These are phyloP conservation scores for Baccha elongata DNA, from an alignment of 2,888 invertebrate genomes.

Conservation along the genomic window DNA sequence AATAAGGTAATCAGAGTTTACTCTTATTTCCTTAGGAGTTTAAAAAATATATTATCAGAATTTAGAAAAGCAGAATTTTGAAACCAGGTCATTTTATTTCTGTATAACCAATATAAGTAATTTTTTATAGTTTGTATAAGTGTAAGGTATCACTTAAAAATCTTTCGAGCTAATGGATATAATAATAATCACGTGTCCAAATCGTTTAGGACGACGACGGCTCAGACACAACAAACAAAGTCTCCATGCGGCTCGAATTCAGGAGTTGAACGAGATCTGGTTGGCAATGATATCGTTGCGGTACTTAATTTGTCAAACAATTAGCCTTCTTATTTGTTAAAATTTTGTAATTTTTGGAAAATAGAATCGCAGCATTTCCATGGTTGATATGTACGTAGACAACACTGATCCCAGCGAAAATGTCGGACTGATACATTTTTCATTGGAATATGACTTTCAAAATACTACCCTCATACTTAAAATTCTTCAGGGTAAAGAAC, in stretches of 20 bases:
- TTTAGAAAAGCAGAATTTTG: too few relatives aligned
- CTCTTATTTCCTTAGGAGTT: too few relatives aligned
- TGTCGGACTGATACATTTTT: constrained; percentile 97
- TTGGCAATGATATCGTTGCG: constrained; percentile 76
- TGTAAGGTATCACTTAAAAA: too few relatives aligned
- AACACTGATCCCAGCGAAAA: constrained; percentile 96
- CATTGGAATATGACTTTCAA: constrained; percentile 96
- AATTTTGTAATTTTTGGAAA: constrained; percentile 13
- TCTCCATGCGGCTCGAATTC: constrained; percentile 89
- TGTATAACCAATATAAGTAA: too few relatives aligned
- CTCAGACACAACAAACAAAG: constrained; percentile 86
- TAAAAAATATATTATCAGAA: too few relatives aligned
- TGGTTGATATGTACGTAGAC: constrained; percentile 98
- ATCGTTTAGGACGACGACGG: constrained; percentile 76
- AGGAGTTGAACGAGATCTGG: constrained; percentile 80
- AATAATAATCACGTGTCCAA: too few relatives aligned
- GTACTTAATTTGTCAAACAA: constrained; percentile 61
- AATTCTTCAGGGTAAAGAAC: constrained; percentile 96
- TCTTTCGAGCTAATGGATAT: too few relatives aligned
- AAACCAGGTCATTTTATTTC: too few relatives aligned
- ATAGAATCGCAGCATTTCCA: constrained; percentile 93
- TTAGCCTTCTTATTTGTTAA: background rate
- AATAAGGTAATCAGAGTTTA: too few relatives aligned
- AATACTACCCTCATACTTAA: constrained; percentile 94
- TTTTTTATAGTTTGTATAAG: too few relatives aligned